These are phyloP conservation scores for Rhamnusium bicolor DNA, from an alignment of 2,888 invertebrate species.

Conservation along the genomic window DNA sequence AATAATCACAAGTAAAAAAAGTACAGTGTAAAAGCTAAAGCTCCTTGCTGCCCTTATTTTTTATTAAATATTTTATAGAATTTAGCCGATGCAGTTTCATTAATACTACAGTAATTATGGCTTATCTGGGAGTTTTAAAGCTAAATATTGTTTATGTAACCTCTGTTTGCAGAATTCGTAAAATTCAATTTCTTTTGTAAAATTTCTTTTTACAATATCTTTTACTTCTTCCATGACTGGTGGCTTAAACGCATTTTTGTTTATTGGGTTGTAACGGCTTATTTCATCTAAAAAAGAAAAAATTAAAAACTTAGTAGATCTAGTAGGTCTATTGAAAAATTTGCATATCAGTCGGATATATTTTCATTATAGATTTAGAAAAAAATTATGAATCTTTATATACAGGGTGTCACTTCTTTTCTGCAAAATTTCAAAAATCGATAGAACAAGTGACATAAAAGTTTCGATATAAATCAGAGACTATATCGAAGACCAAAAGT, in stretches of 20 bases:
- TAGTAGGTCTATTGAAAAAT: neutral
- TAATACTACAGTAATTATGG: slow-evolving; percentile 38
- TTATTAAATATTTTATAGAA: neutral
- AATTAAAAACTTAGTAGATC: slow-evolving; percentile 23
- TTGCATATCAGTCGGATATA: too few relatives aligned
- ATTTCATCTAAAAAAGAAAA: slow-evolving; percentile 80
- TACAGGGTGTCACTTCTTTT: too few relatives aligned
- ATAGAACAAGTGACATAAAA: too few relatives aligned
- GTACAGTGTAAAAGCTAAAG: neutral
- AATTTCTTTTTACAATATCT: slow-evolving; percentile 87
- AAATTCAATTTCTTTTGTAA: slow-evolving; percentile 92
- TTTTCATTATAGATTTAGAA: too few relatives aligned
- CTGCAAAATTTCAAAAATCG: too few relatives aligned
- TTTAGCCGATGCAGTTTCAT: neutral
- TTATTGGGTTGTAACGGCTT: slow-evolving; percentile 84
- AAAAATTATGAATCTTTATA: too few relatives aligned
- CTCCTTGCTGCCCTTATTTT: neutral
- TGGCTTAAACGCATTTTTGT: slow-evolving; percentile 90
- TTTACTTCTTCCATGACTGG: slow-evolving; percentile 90
- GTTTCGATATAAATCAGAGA: too few relatives aligned
- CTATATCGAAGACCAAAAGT: too few relatives aligned
- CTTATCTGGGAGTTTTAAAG: slow-evolving; percentile 74
- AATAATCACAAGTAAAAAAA: neutral
- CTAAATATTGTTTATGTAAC: slow-evolving; percentile 85
- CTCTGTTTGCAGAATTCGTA: slow-evolving; percentile 92